Base-by-base conservation (phyloP, 2,797 vertebrate genomes). In the Coregonus sp. region DNA sequence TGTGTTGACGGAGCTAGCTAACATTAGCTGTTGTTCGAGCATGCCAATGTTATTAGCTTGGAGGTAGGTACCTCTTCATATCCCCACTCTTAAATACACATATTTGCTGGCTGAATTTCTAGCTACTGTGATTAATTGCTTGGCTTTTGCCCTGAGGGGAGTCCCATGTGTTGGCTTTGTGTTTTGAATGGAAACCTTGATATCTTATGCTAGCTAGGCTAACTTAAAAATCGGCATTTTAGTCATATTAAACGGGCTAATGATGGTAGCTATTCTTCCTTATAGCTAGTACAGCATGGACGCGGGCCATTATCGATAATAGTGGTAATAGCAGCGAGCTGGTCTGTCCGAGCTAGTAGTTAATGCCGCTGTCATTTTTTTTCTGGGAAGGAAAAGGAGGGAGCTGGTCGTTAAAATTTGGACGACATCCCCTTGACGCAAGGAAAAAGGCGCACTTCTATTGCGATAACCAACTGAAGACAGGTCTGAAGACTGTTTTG, bases 361-460 rank as follows among this genome's bases (percentile, higher is more conserved):
- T 76, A 73, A 75, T 73, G 69, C 74, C 72, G 52, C 80, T 81
- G 82, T 83, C 79, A 81, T 73, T 85, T 79, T 78, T 75, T 76
- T 69, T 18, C 18, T 40, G 71, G 65, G 73, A 82, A 81, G 81
- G 82, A 86, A 78, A 89, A 84, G 86, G 80, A 84, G 90, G 90
- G 92, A 88, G 83, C 85, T 88, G 81, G 89, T 90, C 25, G 1
- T 1, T 25, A 25, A 25, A 25, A 25, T 25, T 25, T 25, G 25
- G 25, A 25, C 88, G 90, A 61, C 91, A 85, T 85, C 90, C 90
- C 89, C 76, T 90, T 78, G 86, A 89, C 84, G 92, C 88, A 91
- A 90, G 89, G 92, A 70, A 95, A 94, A 95, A 93, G 93, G 94
- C 93, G 94, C 93, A 89, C 89, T 94, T 94, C 92, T 90, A 84